phyloP scores from a whole-genome alignment of 1,140 invertebrate species.

The Subanguina moxae region DNA sequence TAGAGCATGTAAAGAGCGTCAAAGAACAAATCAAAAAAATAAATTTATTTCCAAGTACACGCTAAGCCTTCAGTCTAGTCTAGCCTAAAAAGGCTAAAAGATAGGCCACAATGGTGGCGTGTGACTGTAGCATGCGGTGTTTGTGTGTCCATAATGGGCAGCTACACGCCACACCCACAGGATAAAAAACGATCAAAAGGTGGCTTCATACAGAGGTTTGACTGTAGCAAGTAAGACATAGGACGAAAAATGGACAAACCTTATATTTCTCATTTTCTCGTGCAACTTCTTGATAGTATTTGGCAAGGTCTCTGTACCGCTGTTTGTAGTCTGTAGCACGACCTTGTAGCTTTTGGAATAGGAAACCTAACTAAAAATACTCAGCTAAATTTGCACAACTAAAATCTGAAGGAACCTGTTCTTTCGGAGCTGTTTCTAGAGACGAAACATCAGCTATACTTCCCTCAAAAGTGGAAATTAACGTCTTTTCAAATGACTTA shows the following conservation, averaged over 20 bases:
- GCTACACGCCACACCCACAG: too few species aligned
- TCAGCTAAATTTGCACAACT: neutral
- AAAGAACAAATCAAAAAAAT: too few species aligned
- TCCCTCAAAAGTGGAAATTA: neutral
- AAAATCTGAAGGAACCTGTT: conserved; percentile 17
- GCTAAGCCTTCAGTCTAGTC: too few species aligned
- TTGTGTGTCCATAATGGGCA: too few species aligned
- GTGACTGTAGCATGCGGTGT: too few species aligned
- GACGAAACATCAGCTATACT: conserved; percentile 13
- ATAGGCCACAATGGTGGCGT: too few species aligned
- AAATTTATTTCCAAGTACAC: too few species aligned
- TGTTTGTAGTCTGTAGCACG: conserved; percentile 42
- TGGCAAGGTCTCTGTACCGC: conserved; percentile 42
- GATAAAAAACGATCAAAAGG: conserved; percentile 16
- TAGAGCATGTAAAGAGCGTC: too few species aligned
- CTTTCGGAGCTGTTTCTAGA: conserved; percentile 26
- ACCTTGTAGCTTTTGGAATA: conserved; percentile 32
- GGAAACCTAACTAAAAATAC: conserved; percentile 20
- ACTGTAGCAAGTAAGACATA: neutral
- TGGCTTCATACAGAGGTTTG: neutral
- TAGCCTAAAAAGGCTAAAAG: too few species aligned
- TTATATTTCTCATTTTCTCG: conserved; percentile 48
- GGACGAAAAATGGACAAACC: conserved; percentile 19
- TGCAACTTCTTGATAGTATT: conserved; percentile 41
- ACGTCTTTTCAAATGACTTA: too few species aligned